Evolutionary conservation across 2,888 invertebrate genomes (phyloP).

Genomic region (Drosophila parthenogenetica): DNA sequence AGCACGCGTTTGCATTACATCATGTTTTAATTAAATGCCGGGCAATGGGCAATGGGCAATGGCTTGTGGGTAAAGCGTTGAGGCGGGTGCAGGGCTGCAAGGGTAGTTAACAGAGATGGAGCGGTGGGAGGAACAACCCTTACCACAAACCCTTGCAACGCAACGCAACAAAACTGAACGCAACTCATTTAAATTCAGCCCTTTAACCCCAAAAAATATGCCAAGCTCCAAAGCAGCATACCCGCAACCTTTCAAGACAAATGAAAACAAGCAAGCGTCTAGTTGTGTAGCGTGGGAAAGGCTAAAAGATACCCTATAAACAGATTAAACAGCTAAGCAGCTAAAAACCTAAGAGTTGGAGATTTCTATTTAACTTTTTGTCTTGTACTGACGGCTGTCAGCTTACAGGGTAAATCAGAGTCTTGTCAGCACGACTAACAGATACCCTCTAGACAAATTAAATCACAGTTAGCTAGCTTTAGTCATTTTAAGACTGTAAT

Average conservation of each 20-base stretch:
- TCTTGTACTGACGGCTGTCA: not conserved
- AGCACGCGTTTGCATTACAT: constrained; percentile 54
- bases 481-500: too few relatives aligned
- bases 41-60: constrained; percentile 42
- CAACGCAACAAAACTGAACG: constrained; percentile 27
- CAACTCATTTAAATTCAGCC: constrained; percentile 61
- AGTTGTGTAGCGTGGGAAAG: not conserved
- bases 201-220: constrained; percentile 65
- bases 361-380: not conserved
- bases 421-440: not conserved
- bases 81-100: not conserved
- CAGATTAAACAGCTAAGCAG: not conserved
- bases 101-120: too few relatives aligned
- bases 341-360: not conserved
- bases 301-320: constrained; percentile 1
- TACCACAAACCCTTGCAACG: constrained; percentile 26
- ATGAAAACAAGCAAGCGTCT: constrained; percentile 48
- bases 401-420: not conserved
- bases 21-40: constrained; percentile 66
- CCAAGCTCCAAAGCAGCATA: constrained; percentile 37
- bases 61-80: not conserved
- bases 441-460: not conserved
- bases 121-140: constrained; percentile 37
- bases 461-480: not conserved
- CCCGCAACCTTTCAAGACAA: constrained; percentile 50